Percentiles rank a stretch among this genome's conserved stretches.
Conservation (phyloP, 92 coral and sea anemone species). For the Umimayanthus chanpuru region DNA sequence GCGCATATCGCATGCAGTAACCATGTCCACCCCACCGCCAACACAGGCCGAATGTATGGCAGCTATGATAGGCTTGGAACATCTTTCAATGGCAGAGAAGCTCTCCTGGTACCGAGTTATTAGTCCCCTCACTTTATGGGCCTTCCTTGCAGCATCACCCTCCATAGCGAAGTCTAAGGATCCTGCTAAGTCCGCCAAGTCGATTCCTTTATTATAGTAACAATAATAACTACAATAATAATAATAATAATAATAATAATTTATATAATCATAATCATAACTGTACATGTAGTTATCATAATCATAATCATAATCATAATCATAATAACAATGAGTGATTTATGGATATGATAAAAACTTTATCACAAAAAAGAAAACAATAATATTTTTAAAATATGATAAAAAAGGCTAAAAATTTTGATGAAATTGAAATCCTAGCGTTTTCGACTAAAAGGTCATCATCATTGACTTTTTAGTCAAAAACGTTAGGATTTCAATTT, state of each 20-base stretch:
- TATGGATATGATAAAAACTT: too few relatives aligned
- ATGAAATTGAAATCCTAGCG: too few relatives aligned
- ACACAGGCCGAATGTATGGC: slow-evolving; percentile 96
- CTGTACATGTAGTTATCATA: too few relatives aligned
- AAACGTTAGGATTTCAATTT: too few relatives aligned
- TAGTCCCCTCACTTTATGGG: slow-evolving; percentile 64
- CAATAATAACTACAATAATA: neutral
- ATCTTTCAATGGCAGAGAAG: slow-evolving; percentile 87
- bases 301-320: neutral
- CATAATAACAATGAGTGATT: too few relatives aligned
- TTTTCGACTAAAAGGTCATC: too few relatives aligned
- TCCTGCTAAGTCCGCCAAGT: slow-evolving; percentile 79
- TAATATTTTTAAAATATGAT: too few relatives aligned
- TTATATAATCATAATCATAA: neutral
- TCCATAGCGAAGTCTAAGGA: slow-evolving; percentile 50
- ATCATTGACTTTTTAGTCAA: too few relatives aligned
- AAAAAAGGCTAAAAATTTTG: too few relatives aligned
- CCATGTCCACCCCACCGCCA: slow-evolving; percentile 97
- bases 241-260: neutral
- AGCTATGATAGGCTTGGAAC: slow-evolving; percentile 96
- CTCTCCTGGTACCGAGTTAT: slow-evolving; percentile 71
- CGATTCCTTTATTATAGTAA: slow-evolving; percentile 63
- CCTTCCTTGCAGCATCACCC: slow-evolving; percentile 76
- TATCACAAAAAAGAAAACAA: too few relatives aligned
- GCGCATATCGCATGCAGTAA: slow-evolving; percentile 89